These are phyloP conservation scores for Phrynosoma blainvillii DNA, from an alignment of 2,113 vertebrate genomes.

Conservation along the genomic window DNA sequence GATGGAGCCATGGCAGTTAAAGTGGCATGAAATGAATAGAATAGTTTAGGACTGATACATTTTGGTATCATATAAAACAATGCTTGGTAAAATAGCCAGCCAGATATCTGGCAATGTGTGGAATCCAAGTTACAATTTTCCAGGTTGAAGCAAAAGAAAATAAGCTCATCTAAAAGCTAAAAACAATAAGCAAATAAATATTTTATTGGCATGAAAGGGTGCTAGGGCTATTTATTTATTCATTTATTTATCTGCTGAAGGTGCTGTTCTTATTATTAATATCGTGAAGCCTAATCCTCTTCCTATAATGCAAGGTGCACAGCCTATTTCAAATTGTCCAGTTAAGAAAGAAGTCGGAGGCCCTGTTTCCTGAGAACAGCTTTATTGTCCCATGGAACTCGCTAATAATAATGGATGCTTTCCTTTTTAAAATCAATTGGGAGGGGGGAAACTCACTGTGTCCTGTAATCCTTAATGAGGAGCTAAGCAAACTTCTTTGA, in stretches of 20 bases:
- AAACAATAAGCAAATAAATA: background rate
- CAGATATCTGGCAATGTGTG: background rate
- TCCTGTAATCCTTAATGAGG: slow-evolving; percentile 64
- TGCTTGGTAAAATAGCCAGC: no score
- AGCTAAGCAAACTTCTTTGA: slow-evolving; percentile 66
- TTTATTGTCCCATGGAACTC: slow-evolving; percentile 48
- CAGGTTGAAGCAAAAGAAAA: background rate
- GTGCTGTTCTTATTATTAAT: background rate
- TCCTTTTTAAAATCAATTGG: slow-evolving; percentile 15
- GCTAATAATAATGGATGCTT: slow-evolving; percentile 56
- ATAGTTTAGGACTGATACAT: no score
- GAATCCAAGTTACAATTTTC: background rate
- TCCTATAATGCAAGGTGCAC: background rate
- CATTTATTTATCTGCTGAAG: background rate
- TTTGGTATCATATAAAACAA: no score
- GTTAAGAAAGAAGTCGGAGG: slow-evolving; percentile 38
- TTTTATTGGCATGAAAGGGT: background rate
- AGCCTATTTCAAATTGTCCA: slow-evolving; percentile 2
- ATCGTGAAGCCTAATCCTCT: background rate
- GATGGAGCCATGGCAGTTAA: no score
- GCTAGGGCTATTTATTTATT: background rate
- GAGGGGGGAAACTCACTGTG: slow-evolving; percentile 39
- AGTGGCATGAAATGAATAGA: no score
- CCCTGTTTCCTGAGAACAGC: slow-evolving; percentile 4
- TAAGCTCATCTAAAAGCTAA: background rate